phyloP scores from a whole-genome alignment of 2,888 invertebrate species.

The Hypselothyrea guttata region DNA sequence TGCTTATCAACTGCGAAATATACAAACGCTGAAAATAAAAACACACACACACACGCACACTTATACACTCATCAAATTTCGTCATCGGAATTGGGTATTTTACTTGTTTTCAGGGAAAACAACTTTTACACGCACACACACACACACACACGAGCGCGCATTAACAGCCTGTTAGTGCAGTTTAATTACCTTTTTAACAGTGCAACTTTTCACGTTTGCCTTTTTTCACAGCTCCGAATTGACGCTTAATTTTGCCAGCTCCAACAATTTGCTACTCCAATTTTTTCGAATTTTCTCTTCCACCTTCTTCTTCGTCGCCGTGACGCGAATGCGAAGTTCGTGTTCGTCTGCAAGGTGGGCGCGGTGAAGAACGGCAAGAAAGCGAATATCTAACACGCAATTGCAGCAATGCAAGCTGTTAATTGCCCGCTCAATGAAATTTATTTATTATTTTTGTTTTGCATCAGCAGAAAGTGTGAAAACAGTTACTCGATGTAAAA shows the following conservation, averaged over 20 bases:
- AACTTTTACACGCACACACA: conserved; percentile 55
- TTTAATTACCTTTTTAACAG: conserved; percentile 64
- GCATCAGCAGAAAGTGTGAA: conserved; percentile 4
- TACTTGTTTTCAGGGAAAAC: conserved; percentile 66
- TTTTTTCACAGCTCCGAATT: conserved; percentile 53
- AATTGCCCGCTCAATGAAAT: conserved; percentile 15
- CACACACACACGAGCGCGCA: conserved; percentile 28
- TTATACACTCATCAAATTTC: conserved; percentile 49
- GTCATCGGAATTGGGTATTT: conserved; percentile 65
- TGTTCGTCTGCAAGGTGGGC: conserved; percentile 15
- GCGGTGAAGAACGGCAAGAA: conserved; percentile 23
- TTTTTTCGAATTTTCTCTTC: conserved; percentile 41
- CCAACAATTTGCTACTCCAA: conserved; percentile 40
- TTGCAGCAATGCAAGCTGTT: conserved; percentile 2
- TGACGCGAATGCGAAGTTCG: conserved; percentile 41
- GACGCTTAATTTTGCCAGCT: conserved; percentile 50
- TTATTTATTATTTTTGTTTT: conserved; percentile 23
- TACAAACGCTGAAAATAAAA: conserved; percentile 49
- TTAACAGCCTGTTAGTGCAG: conserved; percentile 40
- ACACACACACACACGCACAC: conserved; percentile 33
- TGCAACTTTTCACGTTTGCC: conserved; percentile 55
- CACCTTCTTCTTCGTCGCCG: conserved; percentile 33
- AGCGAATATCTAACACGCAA: conserved; percentile 12
- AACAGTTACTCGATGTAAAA: background rate
- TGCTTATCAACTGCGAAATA: conserved; percentile 63